Evolutionary conservation across 1,140 invertebrate species (phyloP), one percentile per base, ranked within the genome.

Genomic region (Dendrolimus punctatus): DNA sequence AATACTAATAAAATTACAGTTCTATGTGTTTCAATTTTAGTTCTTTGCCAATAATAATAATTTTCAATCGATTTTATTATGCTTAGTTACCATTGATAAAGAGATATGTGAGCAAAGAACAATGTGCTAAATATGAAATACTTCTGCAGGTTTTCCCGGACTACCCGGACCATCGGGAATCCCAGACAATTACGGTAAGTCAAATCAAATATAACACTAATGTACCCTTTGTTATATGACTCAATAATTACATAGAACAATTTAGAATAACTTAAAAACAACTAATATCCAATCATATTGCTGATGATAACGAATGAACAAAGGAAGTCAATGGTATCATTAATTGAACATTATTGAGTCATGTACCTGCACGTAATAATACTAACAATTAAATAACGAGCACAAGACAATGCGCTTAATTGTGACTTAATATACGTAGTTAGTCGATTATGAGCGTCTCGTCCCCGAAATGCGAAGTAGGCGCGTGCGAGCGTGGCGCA

Each of bases 131-230:
- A 40, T 40, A 8, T 55, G 42, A 52, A 37, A 45, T 10, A 42
- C 40, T 42, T 47, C 73, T 71, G 10, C 66, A 85, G 80, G 79
- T 43, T 85, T 85, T 49, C 73, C 79, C 45, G 80, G 90, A 59
- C 81, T 95, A 79, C 94, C 95, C 53, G 94, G 95, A 73, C 95
- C 94, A 8, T 95, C 94, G 38, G 93, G 94, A 62, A 92, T 95
- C 67, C 92, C 92, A 87, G 91, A 94, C 81, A 94, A 91, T 88
- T 95, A 94, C 77, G 94, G 94, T 95, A 88, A 95, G 94, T 94
- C 62, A 50, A 51, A 37, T 43, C 45, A 46, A 53, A 55, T 52
- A 38, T 55, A 39, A 58, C 57, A 72, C 65, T 75, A 77, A 75
- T 58, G 53, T 57, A 63, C 43, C 57, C 47, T 55, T 51, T 52